Percentiles rank a stretch among this genome's conserved stretches.
These are phyloP conservation scores for Lethocerus indicus DNA, from an alignment of 1,140 invertebrate species.

Conservation along the genomic window DNA sequence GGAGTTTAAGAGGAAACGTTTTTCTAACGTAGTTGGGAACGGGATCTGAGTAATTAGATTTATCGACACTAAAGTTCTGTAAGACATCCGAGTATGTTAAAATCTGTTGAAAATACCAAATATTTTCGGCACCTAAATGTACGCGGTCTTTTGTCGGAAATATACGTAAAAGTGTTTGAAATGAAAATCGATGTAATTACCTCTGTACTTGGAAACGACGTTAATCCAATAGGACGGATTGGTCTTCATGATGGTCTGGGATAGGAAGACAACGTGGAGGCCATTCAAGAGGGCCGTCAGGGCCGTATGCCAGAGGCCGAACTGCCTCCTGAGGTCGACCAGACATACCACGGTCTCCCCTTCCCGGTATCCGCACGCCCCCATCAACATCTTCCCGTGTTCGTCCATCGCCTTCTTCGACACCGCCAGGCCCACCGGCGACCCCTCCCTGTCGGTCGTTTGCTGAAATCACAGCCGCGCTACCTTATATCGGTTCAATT, in stretches of 20 bases:
- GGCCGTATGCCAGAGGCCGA: constrained; percentile 93
- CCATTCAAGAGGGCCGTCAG: constrained; percentile 94
- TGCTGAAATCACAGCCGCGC: too few species aligned
- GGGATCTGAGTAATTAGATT: too few species aligned
- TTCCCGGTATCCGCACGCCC: constrained; percentile 94
- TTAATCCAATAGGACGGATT: constrained; percentile 99
- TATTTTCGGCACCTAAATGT: too few species aligned
- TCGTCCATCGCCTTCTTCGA: constrained; percentile 79
- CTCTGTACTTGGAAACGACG: constrained; percentile 95
- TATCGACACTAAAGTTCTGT: too few species aligned
- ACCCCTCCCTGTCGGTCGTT: constrained; percentile 89
- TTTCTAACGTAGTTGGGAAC: too few species aligned
- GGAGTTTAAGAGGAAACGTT: too few species aligned
- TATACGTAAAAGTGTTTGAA: too few species aligned
- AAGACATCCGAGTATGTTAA: too few species aligned
- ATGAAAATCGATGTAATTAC: constrained; percentile 23
- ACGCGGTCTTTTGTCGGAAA: too few species aligned
- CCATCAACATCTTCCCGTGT: constrained; percentile 86
- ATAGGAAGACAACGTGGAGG: constrained; percentile 99
- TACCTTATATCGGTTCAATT: too few species aligned
- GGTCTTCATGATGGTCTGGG: constrained; percentile 97
- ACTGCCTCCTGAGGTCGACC: constrained; percentile 89
- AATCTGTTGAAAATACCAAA: too few species aligned
- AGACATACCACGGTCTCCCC: constrained; percentile 94
- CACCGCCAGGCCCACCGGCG: constrained; percentile 92